A percentile compares a stretch with the other conserved stretches of the same genome.
Conservation (phyloP, 2,113 vertebrate genomes). For the Donacobius atricapilla region DNA sequence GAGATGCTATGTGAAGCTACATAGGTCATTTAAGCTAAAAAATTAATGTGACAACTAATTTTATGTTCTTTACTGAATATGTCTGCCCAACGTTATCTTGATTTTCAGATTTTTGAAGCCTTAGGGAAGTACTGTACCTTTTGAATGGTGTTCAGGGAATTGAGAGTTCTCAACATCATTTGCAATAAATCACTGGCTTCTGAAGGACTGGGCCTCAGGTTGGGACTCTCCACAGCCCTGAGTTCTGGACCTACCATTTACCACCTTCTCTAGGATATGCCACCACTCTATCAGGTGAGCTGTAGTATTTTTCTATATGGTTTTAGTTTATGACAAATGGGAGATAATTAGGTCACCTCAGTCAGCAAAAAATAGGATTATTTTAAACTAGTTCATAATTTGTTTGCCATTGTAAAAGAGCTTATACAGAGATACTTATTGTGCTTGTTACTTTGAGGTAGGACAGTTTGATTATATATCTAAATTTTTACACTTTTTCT, state of each 20-base stretch:
- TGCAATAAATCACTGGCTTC: neutral
- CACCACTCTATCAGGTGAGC: conserved; percentile 3
- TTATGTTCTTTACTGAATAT: neutral
- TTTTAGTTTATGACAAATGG: neutral
- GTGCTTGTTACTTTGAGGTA: neutral
- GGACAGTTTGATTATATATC: neutral
- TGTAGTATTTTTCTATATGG: neutral
- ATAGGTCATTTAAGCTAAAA: neutral
- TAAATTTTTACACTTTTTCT: neutral
- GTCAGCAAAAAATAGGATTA: neutral
- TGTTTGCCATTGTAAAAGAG: neutral
- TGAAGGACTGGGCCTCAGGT: neutral
- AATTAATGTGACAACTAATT: neutral
- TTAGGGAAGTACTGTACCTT: neutral
- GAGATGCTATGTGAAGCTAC: neutral
- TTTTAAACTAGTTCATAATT: neutral
- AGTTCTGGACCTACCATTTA: neutral
- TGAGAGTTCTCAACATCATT: neutral
- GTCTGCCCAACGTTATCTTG: neutral
- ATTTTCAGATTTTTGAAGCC: conserved; percentile 44
- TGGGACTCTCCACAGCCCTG: neutral
- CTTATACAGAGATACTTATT: neutral
- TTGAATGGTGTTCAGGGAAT: neutral
- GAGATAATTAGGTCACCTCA: neutral
- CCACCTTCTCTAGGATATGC: neutral